These are phyloP conservation scores for Lycaon pictus DNA, from an alignment of 2,113 vertebrate species.

Conservation along the genomic window DNA sequence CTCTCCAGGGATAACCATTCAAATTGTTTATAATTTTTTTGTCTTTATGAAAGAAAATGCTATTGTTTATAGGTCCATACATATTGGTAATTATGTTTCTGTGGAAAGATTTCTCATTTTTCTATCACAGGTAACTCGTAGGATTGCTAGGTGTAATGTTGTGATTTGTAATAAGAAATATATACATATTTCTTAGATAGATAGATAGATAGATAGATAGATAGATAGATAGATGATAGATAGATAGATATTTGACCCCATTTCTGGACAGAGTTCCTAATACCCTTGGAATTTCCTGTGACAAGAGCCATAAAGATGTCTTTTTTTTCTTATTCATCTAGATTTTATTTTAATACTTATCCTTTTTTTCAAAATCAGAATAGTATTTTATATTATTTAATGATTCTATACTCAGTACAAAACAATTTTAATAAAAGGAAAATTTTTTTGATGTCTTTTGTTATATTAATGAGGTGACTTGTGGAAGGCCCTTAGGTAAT, in stretches of 20 bases:
- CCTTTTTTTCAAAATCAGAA: constrained; percentile 14
- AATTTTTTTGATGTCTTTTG: background rate
- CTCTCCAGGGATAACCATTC: background rate
- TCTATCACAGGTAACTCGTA: background rate
- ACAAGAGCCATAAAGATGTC: background rate
- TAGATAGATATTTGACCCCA: background rate
- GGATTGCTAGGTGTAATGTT: background rate
- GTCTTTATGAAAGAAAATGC: background rate
- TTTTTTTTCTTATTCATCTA: background rate
- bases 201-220: no score
- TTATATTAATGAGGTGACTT: background rate
- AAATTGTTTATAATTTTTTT: background rate
- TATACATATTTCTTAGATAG: background rate
- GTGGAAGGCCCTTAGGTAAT: background rate
- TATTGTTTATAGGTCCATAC: background rate
- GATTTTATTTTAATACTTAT: background rate
- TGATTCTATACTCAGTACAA: background rate
- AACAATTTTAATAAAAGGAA: constrained; percentile 15
- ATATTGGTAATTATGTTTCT: background rate
- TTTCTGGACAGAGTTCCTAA: background rate
- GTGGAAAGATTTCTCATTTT: background rate
- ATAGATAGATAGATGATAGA: no score
- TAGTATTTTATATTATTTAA: background rate
- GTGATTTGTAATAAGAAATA: background rate
- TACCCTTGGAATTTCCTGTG: background rate